Conservation (phyloP, 2,113 vertebrate genomes). For the Dicaeum eximium region DNA sequence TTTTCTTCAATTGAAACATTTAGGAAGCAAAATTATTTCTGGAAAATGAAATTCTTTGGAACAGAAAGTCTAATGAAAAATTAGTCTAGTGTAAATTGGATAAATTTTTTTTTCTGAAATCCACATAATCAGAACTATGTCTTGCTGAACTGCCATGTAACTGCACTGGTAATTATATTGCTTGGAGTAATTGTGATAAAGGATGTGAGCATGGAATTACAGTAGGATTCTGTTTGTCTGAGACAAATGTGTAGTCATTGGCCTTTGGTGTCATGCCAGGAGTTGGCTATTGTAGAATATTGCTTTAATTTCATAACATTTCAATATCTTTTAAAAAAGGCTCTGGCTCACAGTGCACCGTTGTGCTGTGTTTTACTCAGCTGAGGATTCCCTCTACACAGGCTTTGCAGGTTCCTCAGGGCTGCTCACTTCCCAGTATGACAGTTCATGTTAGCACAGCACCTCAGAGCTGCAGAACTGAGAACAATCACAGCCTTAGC, state of each 20-base stretch:
- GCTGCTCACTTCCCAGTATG: neutral
- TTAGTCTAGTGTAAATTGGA: neutral
- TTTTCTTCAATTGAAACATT: neutral
- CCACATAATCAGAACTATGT: neutral
- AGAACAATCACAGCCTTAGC: neutral
- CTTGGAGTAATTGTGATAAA: neutral
- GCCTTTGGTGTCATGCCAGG: neutral
- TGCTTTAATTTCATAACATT: neutral
- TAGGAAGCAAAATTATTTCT: neutral
- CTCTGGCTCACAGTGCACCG: fast-evolving
- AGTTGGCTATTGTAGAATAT: neutral
- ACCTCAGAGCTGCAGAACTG: neutral
- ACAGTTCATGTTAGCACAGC: neutral
- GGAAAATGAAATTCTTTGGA: neutral
- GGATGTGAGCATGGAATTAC: neutral
- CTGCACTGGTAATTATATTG: neutral
- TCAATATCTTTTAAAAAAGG: neutral
- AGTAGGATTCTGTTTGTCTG: neutral
- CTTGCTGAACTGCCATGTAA: neutral
- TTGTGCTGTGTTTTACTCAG: neutral
- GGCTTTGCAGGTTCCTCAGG: neutral
- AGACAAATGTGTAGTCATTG: neutral
- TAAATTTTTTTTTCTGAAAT: neutral
- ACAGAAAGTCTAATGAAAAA: neutral
- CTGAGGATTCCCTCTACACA: neutral